Evolutionary conservation across 2,888 invertebrate genomes (phyloP).

Genomic region (Rhaphigaster nebulosa): DNA sequence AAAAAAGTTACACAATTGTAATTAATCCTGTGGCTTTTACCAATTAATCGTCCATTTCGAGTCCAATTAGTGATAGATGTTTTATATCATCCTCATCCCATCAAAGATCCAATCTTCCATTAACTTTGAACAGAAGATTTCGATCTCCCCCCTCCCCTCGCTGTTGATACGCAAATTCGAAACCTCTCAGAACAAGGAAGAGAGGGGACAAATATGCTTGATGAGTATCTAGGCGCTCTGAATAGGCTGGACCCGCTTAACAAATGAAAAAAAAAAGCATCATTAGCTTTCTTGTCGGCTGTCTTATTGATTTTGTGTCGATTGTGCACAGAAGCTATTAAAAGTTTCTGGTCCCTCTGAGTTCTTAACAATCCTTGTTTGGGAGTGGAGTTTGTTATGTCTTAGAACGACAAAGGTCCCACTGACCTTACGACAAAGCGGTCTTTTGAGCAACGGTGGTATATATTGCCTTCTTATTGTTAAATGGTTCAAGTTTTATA

Average conservation of each 20-base stretch:
- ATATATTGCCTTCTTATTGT: too few species aligned
- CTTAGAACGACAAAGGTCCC: neutral
- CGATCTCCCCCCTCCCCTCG: neutral
- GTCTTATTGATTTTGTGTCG: conserved; percentile 16
- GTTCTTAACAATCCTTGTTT: conserved; percentile 7
- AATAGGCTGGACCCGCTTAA: conserved; percentile 7
- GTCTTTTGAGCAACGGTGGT: neutral
- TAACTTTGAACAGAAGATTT: conserved; percentile 18
- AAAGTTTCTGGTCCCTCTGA: neutral
- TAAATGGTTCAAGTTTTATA: too few species aligned
- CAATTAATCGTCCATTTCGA: neutral
- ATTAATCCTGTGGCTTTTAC: neutral
- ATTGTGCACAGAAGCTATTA: conserved; percentile 1
- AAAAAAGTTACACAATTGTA: too few species aligned
- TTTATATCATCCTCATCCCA: neutral
- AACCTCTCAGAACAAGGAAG: conserved; percentile 13
- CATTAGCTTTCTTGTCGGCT: neutral
- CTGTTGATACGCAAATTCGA: neutral
- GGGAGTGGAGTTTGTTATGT: neutral
- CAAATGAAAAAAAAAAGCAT: neutral
- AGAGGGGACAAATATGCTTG: conserved; percentile 6
- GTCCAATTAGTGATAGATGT: conserved; percentile 18
- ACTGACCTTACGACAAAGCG: neutral
- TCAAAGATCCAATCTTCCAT: neutral
- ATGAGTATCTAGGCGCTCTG: conserved; percentile 35